A percentile compares a stretch with the other conserved stretches of the same genome.
These are phyloP conservation scores for Budorcas taxicolor DNA, from an alignment of 2,113 vertebrate genomes.

Conservation along the genomic window DNA sequence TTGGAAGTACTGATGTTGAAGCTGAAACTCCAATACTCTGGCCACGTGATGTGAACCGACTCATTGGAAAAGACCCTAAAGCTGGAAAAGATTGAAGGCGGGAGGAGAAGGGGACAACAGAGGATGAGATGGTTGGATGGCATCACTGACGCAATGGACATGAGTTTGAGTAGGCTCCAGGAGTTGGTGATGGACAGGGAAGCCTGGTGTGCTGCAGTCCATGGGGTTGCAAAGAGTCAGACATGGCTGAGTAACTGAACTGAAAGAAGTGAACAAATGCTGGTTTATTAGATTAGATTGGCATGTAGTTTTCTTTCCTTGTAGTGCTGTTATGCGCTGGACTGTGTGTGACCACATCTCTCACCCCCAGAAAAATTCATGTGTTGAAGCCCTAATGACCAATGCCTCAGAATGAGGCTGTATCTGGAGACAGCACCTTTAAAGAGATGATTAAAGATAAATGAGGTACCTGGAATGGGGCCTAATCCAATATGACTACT, in stretches of 20 bases:
- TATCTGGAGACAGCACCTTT: not conserved
- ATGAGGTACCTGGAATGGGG: not conserved
- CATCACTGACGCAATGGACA: accelerated
- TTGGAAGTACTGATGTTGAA: not conserved
- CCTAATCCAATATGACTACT: not conserved
- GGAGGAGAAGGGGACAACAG: not conserved
- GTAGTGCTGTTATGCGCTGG: not conserved
- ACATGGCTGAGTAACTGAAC: not conserved
- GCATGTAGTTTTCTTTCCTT: not conserved
- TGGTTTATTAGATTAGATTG: not conserved
- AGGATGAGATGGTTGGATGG: not conserved
- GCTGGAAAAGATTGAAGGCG: accelerated
- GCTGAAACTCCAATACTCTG: not conserved
- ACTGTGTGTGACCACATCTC: not conserved
- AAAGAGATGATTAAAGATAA: not conserved
- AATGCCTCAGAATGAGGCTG: not conserved
- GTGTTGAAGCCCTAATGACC: not conserved
- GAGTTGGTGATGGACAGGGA: not conserved
- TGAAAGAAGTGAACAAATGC: not conserved
- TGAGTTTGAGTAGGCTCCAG: not conserved
- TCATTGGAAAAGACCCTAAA: not conserved
- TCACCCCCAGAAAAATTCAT: not conserved
- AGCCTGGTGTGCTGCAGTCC: not conserved
- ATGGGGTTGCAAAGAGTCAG: accelerated
- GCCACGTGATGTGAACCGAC: not conserved